Base-by-base conservation (phyloP, 2,888 invertebrate genomes). In the Cheilosia vulpina region DNA sequence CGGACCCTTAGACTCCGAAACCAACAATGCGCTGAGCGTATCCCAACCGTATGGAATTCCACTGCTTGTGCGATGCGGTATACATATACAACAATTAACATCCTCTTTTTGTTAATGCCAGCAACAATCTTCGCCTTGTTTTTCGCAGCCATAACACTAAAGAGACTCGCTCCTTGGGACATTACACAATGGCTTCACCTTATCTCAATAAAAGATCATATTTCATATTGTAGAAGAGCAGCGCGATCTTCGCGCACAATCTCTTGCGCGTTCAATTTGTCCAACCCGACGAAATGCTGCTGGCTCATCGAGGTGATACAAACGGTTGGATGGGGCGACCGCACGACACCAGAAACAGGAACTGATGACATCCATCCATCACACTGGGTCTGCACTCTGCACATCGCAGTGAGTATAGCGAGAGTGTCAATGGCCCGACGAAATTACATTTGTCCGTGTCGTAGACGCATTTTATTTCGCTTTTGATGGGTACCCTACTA, bases 201-300 rank as follows among this genome's bases (percentile, higher is more conserved):
- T 87, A 87, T 87, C 87, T 87, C 34, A 78, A 69, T 87, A 87
- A 87, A 87, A 78, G 87, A 87, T 87, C 87, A 82, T 45, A 87
- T 87, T 87, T 87, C 87, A 82, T 73, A 81, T 76, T 81, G 69
- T 60, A 38, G 55, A 52, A 38, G 60, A 55, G 31, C 31, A 75
- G 71, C 76, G 31, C 27, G 76, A 85, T 85, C 85, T 72, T 85
- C 66, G 77, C 68, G 68, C 75, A 68, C 63, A 68, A 69, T 57
- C 38, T 65, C 68, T 45, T 62, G 68, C 50, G 66, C 50, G 66
- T 72, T 79, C 6, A 69, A 63, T 60, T 66, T 66, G 13, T n/a
- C 60, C 60, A 38, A 13, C 3, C 38, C 38, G 38, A 21, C 15
- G 38, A 58, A 58, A 66, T 82, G 57, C 62, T 84, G 55, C 58